Percentiles rank a stretch among this genome's conserved stretches.
phyloP scores from a whole-genome alignment of 2,797 vertebrate species.

The Tarsius wallacei region DNA sequence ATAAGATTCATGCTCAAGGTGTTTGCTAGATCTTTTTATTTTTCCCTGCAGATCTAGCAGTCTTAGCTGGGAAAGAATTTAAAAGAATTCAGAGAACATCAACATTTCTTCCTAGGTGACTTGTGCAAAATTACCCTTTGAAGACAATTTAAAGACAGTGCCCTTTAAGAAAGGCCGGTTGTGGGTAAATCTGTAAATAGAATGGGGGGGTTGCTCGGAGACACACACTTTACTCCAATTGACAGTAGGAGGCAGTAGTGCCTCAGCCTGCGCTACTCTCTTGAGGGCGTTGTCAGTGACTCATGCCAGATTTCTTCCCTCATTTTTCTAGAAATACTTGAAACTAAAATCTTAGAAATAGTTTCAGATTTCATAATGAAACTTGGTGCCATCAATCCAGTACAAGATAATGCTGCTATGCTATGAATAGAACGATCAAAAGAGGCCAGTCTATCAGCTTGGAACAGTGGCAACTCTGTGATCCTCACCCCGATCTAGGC shows the following conservation, averaged over 20 bases:
- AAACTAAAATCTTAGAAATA: conserved; percentile 64
- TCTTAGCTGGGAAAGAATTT: neutral
- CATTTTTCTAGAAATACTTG: conserved; percentile 63
- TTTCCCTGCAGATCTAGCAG: neutral
- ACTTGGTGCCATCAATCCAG: conserved; percentile 44
- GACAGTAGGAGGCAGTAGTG: conserved; percentile 68
- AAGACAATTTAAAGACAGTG: neutral
- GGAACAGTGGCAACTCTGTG: neutral
- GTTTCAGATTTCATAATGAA: conserved; percentile 58
- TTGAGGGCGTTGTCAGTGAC: neutral
- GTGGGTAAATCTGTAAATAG: neutral
- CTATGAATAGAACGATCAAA: conserved; percentile 36
- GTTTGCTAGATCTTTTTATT: conserved; percentile 14
- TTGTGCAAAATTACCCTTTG: neutral
- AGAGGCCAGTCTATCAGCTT: neutral
- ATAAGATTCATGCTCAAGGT: neutral
- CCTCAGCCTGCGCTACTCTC: neutral
- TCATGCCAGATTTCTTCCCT: conserved; percentile 41
- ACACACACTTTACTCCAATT: neutral
- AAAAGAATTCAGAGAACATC: neutral
- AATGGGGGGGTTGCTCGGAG: neutral
- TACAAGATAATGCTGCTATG: neutral
- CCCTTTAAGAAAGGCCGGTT: neutral
- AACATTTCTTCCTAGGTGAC: neutral
- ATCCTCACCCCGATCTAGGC: neutral